phyloP scores from a whole-genome alignment of 1,140 invertebrate species.

The Doryteuthis pealeii region DNA sequence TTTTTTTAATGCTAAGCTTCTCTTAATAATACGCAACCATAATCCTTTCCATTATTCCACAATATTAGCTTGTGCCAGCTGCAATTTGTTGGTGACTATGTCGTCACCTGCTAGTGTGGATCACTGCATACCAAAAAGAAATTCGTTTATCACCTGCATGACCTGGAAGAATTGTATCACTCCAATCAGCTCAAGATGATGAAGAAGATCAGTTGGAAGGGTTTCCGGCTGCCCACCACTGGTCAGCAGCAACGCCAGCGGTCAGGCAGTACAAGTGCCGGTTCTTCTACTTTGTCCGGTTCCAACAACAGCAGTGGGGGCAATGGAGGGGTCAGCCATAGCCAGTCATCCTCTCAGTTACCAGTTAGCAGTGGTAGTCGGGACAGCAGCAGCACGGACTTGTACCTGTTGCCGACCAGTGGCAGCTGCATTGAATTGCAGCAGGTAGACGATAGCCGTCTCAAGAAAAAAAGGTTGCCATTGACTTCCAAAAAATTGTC shows the following conservation, averaged over 20 bases:
- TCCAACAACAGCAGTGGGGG: not conserved
- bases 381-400: not conserved
- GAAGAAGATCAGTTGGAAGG: conserved; percentile 46
- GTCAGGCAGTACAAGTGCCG: not conserved
- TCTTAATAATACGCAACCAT: too few relatives aligned
- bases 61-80: too few relatives aligned
- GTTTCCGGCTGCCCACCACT: conserved; percentile 32
- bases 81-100: too few relatives aligned
- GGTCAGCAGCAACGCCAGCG: conserved; percentile 4
- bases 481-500: not conserved
- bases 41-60: too few relatives aligned
- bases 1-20: too few relatives aligned
- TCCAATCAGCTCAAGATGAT: conserved; percentile 29
- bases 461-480: not conserved
- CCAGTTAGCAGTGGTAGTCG: not conserved
- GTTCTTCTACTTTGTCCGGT: not conserved
- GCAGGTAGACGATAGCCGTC: not conserved
- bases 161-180: too few relatives aligned
- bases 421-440: not conserved
- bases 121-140: too few relatives aligned
- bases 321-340: not conserved
- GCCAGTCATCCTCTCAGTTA: not conserved
- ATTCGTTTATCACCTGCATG: too few relatives aligned
- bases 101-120: too few relatives aligned
- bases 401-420: not conserved